These are phyloP conservation scores for Bujurquina vittata DNA, from an alignment of 2,113 vertebrate genomes.

Conservation along the genomic window DNA sequence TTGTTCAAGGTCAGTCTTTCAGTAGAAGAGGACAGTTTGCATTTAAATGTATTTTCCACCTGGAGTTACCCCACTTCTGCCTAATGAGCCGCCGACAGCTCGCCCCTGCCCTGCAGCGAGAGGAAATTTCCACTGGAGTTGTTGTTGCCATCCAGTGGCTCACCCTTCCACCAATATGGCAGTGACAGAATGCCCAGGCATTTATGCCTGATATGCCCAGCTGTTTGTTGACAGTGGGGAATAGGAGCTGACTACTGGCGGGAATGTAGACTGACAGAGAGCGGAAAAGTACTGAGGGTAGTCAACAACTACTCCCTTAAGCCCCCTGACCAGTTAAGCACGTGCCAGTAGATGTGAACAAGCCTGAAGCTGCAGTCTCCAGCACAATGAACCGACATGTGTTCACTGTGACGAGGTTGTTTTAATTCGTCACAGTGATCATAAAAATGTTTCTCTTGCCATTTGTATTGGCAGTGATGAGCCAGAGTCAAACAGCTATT, in stretches of 20 bases:
- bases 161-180: slow-evolving; percentile 5
- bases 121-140: slow-evolving; percentile 66
- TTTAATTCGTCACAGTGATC: not conserved
- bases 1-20: not conserved
- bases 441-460: not conserved
- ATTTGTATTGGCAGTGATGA: not conserved
- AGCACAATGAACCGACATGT: not conserved
- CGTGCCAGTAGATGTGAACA: slow-evolving; percentile 8
- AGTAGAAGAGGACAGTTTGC: not conserved
- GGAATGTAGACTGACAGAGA: slow-evolving; percentile 53
- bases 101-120: slow-evolving; percentile 11
- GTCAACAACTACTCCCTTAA: not conserved
- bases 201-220: slow-evolving; percentile 12
- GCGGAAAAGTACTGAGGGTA: slow-evolving; percentile 65
- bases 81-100: not conserved
- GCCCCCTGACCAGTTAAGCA: slow-evolving; percentile 1
- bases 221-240: slow-evolving; percentile 58
- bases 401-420: not conserved
- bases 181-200: slow-evolving; percentile 21
- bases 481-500: not conserved
- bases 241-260: slow-evolving; percentile 37
- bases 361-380: not conserved
- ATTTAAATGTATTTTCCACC: not conserved
- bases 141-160: slow-evolving; percentile 39
- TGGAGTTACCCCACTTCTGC: not conserved